Evolutionary conservation across 2,888 invertebrate species (phyloP), one percentile per base, ranked within the genome.

Genomic region (Flexamia atlantica): DNA sequence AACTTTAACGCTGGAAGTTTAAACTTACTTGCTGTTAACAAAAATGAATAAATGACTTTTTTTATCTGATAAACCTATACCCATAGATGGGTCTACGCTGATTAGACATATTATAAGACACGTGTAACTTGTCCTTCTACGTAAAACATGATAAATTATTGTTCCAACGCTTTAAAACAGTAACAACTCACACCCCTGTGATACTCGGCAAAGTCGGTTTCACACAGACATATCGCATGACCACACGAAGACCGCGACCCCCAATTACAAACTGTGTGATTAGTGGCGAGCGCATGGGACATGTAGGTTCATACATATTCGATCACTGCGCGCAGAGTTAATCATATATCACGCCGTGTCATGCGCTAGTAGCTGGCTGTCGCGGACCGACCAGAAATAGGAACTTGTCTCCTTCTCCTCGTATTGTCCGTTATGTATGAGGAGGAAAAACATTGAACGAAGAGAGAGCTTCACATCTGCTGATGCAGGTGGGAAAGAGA

Each of bases 381-480:
- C 57, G 57, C 57, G 20, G 23, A 1, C 57, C 23, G 32, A 28
- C 25, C 50, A 50, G 76, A 46, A 50, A 76, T 76, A 50, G 76
- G 28, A 76, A 76, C 76, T 76, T 76, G 76, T 72, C 50, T 12
- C 2, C 36, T 7, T 70, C n/a, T n/a, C 36, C 2, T 50, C 53
- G 76, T 76, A 76, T 76, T 76, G 76, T 76, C 28, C 14, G 50
- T 50, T 76, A 76, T 76, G 50, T 76, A 76, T 76, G 76, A 76
- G 76, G n/a, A n/a, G n/a, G n/a, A n/a, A n/a, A n/a, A n/a, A 53
- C 76, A 42, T 74, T 74, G 76, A 17, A 76, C 50, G 50, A 76
- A 76, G 50, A 50, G 53, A 2, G 20, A 57, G 28, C 17, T 30
- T 32, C 68, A 20, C 36, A 4, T 20, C 70, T 30, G 10, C 68